Conservation (phyloP, 2,888 invertebrate genomes). For the Phrixothrix hirtus region DNA sequence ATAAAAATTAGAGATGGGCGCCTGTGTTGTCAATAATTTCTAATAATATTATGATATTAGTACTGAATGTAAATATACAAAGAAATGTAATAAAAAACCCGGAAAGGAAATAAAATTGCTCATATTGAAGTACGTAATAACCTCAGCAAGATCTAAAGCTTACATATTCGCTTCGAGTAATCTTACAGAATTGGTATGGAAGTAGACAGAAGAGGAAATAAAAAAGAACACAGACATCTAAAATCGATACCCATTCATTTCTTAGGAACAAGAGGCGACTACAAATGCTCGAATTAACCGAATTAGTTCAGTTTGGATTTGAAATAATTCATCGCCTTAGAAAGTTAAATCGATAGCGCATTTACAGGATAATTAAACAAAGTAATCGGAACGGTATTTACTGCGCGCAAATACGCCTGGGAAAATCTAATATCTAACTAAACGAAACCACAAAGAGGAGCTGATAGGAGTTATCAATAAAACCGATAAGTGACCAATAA, state of each 20-base stretch:
- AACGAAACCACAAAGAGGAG: no score
- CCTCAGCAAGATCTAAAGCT: conserved; percentile 15
- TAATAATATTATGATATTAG: no score
- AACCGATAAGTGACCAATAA: conserved; percentile 25
- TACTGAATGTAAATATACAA: no score
- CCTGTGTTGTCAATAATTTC: no score
- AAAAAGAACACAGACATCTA: conserved; percentile 32
- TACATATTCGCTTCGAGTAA: conserved; percentile 19
- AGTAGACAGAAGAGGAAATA: conserved; percentile 28
- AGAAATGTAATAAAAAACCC: no score
- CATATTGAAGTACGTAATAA: conserved; percentile 22
- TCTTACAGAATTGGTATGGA: conserved; percentile 22
- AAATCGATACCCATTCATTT: conserved; percentile 34
- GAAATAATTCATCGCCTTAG: no score
- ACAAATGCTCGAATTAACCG: conserved; percentile 8
- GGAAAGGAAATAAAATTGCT: conserved; percentile 17
- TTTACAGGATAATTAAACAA: background rate
- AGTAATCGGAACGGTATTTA: no score
- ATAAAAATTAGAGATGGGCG: no score
- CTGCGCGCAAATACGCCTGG: no score
- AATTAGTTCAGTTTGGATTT: conserved; percentile 8
- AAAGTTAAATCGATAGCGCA: background rate
- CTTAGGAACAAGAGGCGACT: conserved; percentile 19
- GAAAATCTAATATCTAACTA: no score
- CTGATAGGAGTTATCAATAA: no score